phyloP scores from a whole-genome alignment of 2,797 vertebrate species.

The Enteromius radiatus region DNA sequence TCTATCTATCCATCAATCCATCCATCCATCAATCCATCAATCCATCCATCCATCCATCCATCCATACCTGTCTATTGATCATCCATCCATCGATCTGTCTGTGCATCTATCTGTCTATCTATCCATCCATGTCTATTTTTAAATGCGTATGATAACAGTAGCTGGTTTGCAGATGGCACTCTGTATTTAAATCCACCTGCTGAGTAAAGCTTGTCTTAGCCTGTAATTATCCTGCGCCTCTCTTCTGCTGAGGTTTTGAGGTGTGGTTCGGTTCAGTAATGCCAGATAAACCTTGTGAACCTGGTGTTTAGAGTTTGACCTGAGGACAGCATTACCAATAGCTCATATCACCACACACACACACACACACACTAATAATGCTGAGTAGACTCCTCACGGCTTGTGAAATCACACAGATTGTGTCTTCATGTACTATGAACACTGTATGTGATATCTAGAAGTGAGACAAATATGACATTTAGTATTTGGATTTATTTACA shows the following conservation, averaged over 20 bases:
- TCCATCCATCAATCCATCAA: too few species aligned
- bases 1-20: not conserved
- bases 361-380: not conserved
- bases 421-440: not conserved
- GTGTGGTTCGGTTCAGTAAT: slow-evolving; percentile 8
- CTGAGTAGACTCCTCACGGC: not conserved
- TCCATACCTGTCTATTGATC: not conserved
- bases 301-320: slow-evolving; percentile 28
- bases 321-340: not conserved
- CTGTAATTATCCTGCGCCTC: not conserved
- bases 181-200: not conserved
- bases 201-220: not conserved
- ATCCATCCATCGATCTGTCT: not conserved
- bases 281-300: not conserved
- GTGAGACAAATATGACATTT: not conserved
- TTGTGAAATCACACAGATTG: not conserved
- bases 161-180: not conserved
- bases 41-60: not conserved
- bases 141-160: not conserved
- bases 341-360: not conserved
- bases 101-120: too few species aligned
- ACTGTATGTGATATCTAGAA: not conserved
- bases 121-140: not conserved
- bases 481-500: slow-evolving; percentile 2
- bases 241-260: not conserved